Evolutionary conservation across 37 sponge, comb jelly and placozoan genomes (phyloP).

Genomic region (Mnemiopsis leidyi): DNA sequence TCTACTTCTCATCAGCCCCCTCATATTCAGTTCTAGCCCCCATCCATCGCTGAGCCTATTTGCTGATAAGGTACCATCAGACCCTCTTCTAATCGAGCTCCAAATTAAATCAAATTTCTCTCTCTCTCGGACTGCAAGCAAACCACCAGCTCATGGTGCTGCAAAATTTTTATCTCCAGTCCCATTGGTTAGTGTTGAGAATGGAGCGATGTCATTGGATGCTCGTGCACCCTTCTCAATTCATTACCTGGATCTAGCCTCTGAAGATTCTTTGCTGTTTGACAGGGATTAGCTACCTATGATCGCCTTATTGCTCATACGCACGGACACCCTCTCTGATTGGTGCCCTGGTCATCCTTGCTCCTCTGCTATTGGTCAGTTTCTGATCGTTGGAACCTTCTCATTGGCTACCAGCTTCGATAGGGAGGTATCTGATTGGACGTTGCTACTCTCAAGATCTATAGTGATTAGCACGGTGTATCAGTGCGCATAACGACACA

Average conservation of each 20-base stretch:
- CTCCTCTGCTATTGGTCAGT: too few relatives aligned
- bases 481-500: background rate
- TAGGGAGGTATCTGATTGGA: constrained; percentile 5
- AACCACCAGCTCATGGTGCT: too few relatives aligned
- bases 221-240: background rate
- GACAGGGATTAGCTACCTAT: background rate
- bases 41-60: too few relatives aligned
- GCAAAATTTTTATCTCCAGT: too few relatives aligned
- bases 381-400: too few relatives aligned
- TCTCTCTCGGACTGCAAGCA: background rate
- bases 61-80: background rate
- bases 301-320: too few relatives aligned
- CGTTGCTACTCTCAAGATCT: background rate
- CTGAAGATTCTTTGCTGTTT: background rate
- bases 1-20: too few relatives aligned
- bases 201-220: background rate
- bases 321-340: too few relatives aligned
- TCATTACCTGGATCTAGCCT: background rate
- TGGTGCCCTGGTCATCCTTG: too few relatives aligned
- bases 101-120: background rate
- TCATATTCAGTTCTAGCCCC: too few relatives aligned
- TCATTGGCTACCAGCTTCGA: background rate
- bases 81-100: too few relatives aligned
- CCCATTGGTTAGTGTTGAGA: background rate
- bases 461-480: background rate